phyloP scores from a whole-genome alignment of 1,140 invertebrate genomes.

The Lysiphlebus fabarum region DNA sequence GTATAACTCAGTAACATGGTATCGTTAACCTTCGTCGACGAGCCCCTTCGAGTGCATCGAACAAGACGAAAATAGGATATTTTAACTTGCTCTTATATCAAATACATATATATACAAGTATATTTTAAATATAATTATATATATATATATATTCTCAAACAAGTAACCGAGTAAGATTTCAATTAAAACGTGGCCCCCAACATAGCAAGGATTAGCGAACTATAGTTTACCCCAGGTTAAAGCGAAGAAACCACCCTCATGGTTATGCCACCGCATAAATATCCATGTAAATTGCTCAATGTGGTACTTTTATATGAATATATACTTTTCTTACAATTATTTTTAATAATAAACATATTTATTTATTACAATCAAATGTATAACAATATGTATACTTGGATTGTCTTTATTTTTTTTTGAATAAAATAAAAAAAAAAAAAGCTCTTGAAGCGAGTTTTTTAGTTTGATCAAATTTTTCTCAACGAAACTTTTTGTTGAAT shows the following conservation, averaged over 20 bases:
- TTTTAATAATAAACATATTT: neutral
- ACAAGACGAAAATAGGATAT: slow-evolving; percentile 1
- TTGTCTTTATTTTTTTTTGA: too few relatives aligned
- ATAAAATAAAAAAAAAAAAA: too few relatives aligned
- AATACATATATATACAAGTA: neutral
- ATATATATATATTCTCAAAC: slow-evolving; percentile 8
- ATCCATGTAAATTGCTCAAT: slow-evolving; percentile 53
- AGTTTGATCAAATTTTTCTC: too few relatives aligned
- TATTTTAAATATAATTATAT: neutral
- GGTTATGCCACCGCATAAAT: slow-evolving; percentile 57
- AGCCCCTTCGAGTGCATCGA: slow-evolving; percentile 9
- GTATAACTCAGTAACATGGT: slow-evolving; percentile 29
- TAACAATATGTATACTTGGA: neutral
- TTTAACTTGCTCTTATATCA: neutral
- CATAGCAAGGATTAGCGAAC: slow-evolving; percentile 48
- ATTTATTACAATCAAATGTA: neutral
- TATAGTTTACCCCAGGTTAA: slow-evolving; percentile 16
- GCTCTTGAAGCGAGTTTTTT: too few relatives aligned
- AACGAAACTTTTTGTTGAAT: too few relatives aligned
- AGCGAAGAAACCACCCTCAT: slow-evolving; percentile 30
- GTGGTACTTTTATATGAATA: neutral
- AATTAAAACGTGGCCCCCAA: slow-evolving; percentile 56
- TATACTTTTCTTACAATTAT: too few relatives aligned
- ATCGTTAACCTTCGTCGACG: slow-evolving; percentile 15
- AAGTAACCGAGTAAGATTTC: slow-evolving; percentile 54